A percentile compares a stretch with the other conserved stretches of the same genome.
phyloP scores from a whole-genome alignment of 2,113 vertebrate genomes.

The Regulus satrapa region DNA sequence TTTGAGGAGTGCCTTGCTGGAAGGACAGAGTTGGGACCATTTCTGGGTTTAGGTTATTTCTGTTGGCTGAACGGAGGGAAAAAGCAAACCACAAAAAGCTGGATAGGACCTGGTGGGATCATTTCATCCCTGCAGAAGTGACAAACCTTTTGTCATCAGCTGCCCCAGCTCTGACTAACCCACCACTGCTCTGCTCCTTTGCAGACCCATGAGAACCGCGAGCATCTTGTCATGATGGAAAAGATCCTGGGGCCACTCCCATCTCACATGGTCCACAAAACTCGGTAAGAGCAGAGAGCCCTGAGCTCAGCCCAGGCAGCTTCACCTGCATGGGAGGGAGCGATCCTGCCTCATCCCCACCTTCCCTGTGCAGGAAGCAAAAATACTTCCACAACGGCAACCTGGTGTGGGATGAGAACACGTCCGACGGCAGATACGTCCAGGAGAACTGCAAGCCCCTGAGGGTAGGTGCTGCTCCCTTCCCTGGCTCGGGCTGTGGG shows the following conservation, averaged over 20 bases:
- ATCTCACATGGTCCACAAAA: slow-evolving; percentile 86
- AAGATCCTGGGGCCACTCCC: slow-evolving; percentile 92
- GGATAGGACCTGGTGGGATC: neutral
- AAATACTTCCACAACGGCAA: slow-evolving; percentile 86
- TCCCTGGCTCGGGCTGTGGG: accelerated
- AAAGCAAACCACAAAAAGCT: neutral
- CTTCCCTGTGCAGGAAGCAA: slow-evolving; percentile 78
- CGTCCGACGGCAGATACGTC: slow-evolving; percentile 88
- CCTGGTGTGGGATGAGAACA: slow-evolving; percentile 90
- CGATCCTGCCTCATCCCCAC: neutral
- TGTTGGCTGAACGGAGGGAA: neutral
- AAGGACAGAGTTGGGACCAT: neutral
- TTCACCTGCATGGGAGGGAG: accelerated
- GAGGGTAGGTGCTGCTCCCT: slow-evolving; percentile 73
- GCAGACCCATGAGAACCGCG: slow-evolving; percentile 94
- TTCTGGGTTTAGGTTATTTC: neutral
- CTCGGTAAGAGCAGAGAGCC: slow-evolving; percentile 79
- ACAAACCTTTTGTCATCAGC: neutral
- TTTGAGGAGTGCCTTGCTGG: neutral
- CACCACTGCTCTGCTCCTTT: neutral
- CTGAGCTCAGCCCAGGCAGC: neutral
- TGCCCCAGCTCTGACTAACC: neutral
- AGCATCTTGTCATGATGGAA: slow-evolving; percentile 98
- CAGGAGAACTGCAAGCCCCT: slow-evolving; percentile 94
- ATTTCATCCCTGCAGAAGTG: no score